Conservation (phyloP, 2,888 invertebrate genomes). For the Halocaridina rubra region DNA sequence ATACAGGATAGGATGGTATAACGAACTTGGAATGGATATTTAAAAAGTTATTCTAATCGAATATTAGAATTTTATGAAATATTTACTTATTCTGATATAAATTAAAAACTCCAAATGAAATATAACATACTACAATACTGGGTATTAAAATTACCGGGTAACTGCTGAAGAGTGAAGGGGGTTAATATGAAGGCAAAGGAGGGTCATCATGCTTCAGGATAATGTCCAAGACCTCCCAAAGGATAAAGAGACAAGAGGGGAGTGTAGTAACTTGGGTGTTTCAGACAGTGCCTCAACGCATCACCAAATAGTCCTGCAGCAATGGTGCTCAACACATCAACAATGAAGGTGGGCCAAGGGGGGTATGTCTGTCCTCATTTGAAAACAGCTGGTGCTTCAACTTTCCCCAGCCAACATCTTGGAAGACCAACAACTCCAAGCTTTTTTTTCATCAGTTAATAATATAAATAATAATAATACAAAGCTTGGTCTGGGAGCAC, state of each 20-base stretch:
- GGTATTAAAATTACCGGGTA: slow-evolving; percentile 7
- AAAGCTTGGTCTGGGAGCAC: slow-evolving; percentile 25
- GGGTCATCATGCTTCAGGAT: not conserved
- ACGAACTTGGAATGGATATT: too few species aligned
- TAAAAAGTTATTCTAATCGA: too few species aligned
- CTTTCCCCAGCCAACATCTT: slow-evolving; percentile 43
- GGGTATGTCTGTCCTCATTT: slow-evolving; percentile 16
- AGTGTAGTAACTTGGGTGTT: slow-evolving; percentile 30
- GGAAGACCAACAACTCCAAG: slow-evolving; percentile 44
- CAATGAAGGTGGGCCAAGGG: slow-evolving; percentile 41
- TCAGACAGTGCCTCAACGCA: slow-evolving; percentile 43
- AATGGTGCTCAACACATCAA: slow-evolving; percentile 42
- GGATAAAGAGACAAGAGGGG: slow-evolving; percentile 3
- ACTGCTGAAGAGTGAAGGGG: slow-evolving; percentile 19
- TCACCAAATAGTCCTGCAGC: slow-evolving; percentile 47
- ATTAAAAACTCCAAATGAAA: too few species aligned
- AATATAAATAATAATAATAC: too few species aligned
- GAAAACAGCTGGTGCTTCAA: slow-evolving; percentile 33
- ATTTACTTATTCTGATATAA: too few species aligned
- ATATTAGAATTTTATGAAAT: too few species aligned
- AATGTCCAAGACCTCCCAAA: not conserved
- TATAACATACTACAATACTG: too few species aligned
- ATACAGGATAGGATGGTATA: too few species aligned
- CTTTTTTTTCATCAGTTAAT: too few species aligned
- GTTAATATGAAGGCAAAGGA: slow-evolving; percentile 32